Conservation (phyloP, 2,797 vertebrate genomes). For the Galagoides demidoff region DNA sequence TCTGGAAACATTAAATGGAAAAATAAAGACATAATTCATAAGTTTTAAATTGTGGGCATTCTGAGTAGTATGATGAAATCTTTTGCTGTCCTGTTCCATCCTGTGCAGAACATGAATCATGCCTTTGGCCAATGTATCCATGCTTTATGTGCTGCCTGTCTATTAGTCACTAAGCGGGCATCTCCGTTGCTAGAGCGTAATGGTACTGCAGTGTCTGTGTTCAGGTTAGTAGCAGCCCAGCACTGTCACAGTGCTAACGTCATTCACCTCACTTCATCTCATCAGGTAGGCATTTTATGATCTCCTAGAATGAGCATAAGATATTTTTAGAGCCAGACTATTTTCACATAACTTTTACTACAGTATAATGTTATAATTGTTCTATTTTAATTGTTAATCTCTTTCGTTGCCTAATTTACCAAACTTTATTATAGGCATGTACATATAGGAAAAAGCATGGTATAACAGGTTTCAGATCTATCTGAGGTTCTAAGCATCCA, state of each 20-base stretch:
- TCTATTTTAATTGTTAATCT: not conserved
- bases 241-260: not conserved
- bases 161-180: not conserved
- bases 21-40: not conserved
- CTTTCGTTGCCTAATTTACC: not conserved
- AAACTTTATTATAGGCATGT: not conserved
- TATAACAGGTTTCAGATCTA: not conserved
- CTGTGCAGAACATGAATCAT: not conserved
- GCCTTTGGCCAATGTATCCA: not conserved
- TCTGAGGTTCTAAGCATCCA: accelerated
- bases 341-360: not conserved
- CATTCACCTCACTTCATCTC: not conserved
- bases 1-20: not conserved
- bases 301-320: not conserved
- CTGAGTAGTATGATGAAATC: not conserved
- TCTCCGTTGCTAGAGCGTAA: not conserved
- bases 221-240: not conserved
- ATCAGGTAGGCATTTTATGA: not conserved
- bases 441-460: not conserved
- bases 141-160: not conserved
- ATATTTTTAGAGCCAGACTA: not conserved
- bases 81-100: not conserved
- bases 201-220: not conserved
- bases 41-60: not conserved
- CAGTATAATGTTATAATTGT: not conserved